Base-by-base conservation (phyloP, 2,888 invertebrate genomes). In the Macrophya alboannulata region DNA sequence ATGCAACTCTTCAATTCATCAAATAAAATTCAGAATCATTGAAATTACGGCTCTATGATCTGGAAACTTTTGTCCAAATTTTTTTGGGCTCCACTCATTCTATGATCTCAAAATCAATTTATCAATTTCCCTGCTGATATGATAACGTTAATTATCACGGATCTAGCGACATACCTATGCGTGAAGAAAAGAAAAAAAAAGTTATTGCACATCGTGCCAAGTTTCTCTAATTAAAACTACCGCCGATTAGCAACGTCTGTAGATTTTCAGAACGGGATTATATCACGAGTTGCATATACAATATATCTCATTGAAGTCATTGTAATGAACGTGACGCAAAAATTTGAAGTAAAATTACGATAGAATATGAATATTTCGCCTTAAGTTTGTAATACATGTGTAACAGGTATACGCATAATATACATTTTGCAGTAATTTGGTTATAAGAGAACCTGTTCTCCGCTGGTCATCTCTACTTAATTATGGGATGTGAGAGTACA, bases 171-270 rank as follows among this genome's bases (percentile, higher is more conserved):
- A 74, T 25, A 21, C 25, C 48, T 25, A n/a, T 25, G 25, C 0
- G 43, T 25, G 10, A 12, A 48, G 25, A 76, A 48, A 17, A 71
- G 10, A 12, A 48, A 48, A 76, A 48, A 17, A 71, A 12, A 71
- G 10, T 25, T 12, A 76, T 76, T 76, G 15, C 45, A 76, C 48
- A 76, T 76, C 48, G 45, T 8, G 48, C 48, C 8, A 72, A 6
- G 31, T 76, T 76, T 76, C 76, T 76, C 76, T 76, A 76, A 76
- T 76, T 76, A 48, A 76, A 76, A 76, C 48, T 45, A 25, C 48
- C 1, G 25, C 45, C 6, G 76, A 48, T 25, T 48, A 51, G 45
- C 48, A 45, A 76, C 15, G 48, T 45, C 21, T 51, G 21, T 21
- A 10, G 25, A 45, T 76, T 48, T 48, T 21, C 48, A 72, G 71